These are phyloP conservation scores for Leucopternis melanops DNA, from an alignment of 2,113 vertebrate genomes.

Conservation along the genomic window DNA sequence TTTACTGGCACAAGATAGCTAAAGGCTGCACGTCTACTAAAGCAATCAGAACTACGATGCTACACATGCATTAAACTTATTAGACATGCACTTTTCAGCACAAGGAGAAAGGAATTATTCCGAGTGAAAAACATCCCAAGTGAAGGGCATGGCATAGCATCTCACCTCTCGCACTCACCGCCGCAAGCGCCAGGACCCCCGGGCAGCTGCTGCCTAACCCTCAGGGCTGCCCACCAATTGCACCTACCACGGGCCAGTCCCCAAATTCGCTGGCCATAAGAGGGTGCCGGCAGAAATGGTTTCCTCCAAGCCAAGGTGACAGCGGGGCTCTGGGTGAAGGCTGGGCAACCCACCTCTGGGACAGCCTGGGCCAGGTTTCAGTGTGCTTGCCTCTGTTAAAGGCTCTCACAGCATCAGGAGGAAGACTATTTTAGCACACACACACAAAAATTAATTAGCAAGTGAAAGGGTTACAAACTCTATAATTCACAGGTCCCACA, in stretches of 20 bases:
- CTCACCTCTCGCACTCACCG: background rate
- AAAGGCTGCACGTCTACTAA: background rate
- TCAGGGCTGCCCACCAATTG: background rate
- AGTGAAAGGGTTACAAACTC: conserved; percentile 13
- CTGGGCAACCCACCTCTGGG: background rate
- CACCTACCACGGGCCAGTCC: accelerated
- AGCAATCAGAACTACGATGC: background rate
- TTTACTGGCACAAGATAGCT: background rate
- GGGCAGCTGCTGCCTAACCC: background rate
- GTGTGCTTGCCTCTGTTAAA: accelerated
- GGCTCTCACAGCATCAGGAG: background rate
- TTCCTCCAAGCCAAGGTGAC: background rate
- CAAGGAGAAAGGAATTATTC: background rate
- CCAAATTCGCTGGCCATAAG: accelerated
- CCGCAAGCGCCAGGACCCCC: background rate
- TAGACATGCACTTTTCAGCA: background rate
- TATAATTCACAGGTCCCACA: background rate
- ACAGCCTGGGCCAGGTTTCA: background rate
- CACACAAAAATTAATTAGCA: conserved; percentile 9
- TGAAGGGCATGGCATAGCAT: background rate
- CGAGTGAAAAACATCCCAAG: background rate
- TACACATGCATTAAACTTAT: background rate
- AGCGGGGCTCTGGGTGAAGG: accelerated
- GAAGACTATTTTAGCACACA: background rate
- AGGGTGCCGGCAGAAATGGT: background rate